Evolutionary conservation across 2,797 vertebrate species (phyloP).

Genomic region (Hybognathus amarus): DNA sequence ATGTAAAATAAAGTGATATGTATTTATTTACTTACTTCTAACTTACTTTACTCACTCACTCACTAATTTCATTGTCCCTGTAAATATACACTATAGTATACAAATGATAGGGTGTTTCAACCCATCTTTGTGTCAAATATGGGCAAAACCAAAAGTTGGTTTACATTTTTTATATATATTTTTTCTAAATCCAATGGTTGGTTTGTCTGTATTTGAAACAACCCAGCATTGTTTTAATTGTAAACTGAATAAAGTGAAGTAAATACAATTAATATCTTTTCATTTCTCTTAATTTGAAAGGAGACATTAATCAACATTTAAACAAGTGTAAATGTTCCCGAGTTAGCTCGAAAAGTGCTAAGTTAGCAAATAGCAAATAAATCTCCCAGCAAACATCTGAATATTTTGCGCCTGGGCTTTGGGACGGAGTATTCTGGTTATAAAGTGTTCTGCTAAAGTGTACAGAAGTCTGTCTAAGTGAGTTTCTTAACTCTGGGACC

Average conservation of each 20-base stretch:
- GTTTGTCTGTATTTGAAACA: neutral
- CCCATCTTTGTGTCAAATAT: neutral
- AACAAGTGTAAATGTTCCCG: too few relatives aligned
- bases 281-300: too few relatives aligned
- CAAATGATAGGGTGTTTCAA: neutral
- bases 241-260: neutral
- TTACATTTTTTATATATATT: neutral
- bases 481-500: conserved; percentile 82
- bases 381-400: neutral
- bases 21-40: too few relatives aligned
- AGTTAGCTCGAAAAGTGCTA: too few relatives aligned
- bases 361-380: neutral
- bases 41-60: too few relatives aligned
- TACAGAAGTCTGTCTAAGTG: conserved; percentile 80
- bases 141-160: neutral
- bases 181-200: neutral
- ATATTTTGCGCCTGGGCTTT: conserved; percentile 63
- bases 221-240: neutral
- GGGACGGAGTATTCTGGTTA: conserved; percentile 47
- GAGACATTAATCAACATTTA: too few relatives aligned
- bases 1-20: too few relatives aligned
- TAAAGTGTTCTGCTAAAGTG: conserved; percentile 62
- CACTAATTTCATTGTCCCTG: too few relatives aligned
- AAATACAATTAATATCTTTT: neutral
- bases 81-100: neutral